These are phyloP conservation scores for Dinocampus coccinellae DNA, from an alignment of 2,888 invertebrate genomes.

Conservation along the genomic window DNA sequence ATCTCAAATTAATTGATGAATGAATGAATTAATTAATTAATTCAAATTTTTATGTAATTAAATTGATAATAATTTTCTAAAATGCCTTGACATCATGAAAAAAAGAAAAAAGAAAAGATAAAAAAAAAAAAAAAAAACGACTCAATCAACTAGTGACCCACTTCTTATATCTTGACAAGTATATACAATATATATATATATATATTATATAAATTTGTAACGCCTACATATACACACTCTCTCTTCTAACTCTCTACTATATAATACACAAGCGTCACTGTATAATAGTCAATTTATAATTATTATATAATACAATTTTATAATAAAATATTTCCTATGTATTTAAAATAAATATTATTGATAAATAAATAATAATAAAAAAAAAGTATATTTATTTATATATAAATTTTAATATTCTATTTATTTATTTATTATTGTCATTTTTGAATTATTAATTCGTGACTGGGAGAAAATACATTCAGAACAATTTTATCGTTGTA, in stretches of 20 bases:
- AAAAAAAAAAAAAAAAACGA: too few relatives aligned
- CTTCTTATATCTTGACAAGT: neutral
- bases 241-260: neutral
- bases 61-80: neutral
- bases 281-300: neutral
- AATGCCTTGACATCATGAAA: conserved; percentile 3
- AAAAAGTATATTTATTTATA: too few relatives aligned
- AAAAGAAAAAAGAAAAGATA: too few relatives aligned
- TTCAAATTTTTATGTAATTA: too few relatives aligned
- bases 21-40: neutral
- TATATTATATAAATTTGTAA: neutral
- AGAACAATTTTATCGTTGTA: too few relatives aligned
- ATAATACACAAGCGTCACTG: neutral
- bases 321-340: too few relatives aligned
- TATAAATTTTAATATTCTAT: too few relatives aligned
- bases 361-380: too few relatives aligned
- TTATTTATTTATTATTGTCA: neutral
- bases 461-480: neutral
- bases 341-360: too few relatives aligned
- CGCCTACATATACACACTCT: neutral
- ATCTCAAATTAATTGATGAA: neutral
- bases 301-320: too few relatives aligned
- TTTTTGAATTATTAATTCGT: neutral
- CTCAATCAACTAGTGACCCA: conserved; percentile 13
- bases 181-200: too few relatives aligned